These are phyloP conservation scores for Muscina levida DNA, from an alignment of 2,888 invertebrate genomes.

Conservation along the genomic window DNA sequence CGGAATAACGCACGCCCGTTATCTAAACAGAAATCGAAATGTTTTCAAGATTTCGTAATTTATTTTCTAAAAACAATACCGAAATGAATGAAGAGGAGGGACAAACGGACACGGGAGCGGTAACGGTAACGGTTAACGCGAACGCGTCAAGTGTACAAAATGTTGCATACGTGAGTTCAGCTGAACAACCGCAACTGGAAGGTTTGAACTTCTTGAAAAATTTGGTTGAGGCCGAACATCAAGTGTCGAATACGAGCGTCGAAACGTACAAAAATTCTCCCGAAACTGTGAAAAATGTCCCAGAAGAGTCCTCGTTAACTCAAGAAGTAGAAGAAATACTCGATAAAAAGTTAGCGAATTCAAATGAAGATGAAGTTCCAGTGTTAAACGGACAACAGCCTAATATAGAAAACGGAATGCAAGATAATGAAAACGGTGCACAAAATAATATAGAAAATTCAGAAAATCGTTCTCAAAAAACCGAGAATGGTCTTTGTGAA, in stretches of 20 bases:
- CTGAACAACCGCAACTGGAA: conserved; percentile 21
- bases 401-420: too few relatives aligned
- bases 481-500: not conserved
- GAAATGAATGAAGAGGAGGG: conserved; percentile 57
- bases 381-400: too few relatives aligned
- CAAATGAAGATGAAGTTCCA: conserved; percentile 26
- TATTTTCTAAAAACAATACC: conserved; percentile 74
- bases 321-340: conserved; percentile 48
- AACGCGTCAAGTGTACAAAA: not conserved
- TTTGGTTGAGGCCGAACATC: conserved; percentile 49
- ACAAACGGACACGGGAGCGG: conserved; percentile 17
- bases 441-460: not conserved
- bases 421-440: conserved; percentile 14
- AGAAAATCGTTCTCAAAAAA: not conserved
- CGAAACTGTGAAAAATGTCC: not conserved
- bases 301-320: conserved; percentile 8
- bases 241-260: not conserved
- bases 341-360: conserved; percentile 38
- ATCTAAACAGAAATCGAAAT: conserved; percentile 66
- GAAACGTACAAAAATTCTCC: too few relatives aligned
- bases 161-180: not conserved
- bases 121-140: conserved; percentile 12
- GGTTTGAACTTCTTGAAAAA: conserved; percentile 42
- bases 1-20: conserved; percentile 12
- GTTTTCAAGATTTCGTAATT: conserved; percentile 77